Evolutionary conservation across 2,797 vertebrate genomes (phyloP).

Genomic region (Siniperca undulata): DNA sequence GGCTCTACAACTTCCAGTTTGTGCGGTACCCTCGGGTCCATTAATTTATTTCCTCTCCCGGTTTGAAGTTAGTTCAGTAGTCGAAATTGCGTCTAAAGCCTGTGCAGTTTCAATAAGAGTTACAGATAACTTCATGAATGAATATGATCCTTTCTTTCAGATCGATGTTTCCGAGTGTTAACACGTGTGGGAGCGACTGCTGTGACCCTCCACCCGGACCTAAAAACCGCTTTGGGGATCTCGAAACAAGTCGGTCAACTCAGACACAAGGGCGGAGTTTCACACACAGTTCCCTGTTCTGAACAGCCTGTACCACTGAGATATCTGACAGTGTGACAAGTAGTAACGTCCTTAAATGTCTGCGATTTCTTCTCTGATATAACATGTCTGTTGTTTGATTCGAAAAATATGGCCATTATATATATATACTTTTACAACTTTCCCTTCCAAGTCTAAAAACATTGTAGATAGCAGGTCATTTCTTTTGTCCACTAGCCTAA

Average conservation of each 20-base stretch:
- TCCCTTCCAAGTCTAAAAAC: slow-evolving; percentile 1
- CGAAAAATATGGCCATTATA: not conserved
- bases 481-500: not conserved
- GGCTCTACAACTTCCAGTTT: slow-evolving; percentile 9
- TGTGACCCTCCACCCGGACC: slow-evolving; percentile 61
- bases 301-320: not conserved
- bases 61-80: not conserved
- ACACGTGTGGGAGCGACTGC: slow-evolving; percentile 59
- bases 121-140: not conserved
- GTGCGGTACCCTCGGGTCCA: not conserved
- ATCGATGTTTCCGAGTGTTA: slow-evolving; percentile 1
- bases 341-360: not conserved
- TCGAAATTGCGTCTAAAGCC: not conserved
- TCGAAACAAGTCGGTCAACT: slow-evolving; percentile 23
- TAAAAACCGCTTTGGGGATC: slow-evolving; percentile 16
- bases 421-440: not conserved
- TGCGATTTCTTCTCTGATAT: not conserved
- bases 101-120: not conserved
- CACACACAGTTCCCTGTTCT: not conserved
- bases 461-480: not conserved
- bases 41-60: slow-evolving; percentile 42
- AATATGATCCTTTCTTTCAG: not conserved
- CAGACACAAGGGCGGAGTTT: slow-evolving; percentile 68
- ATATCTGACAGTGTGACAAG: not conserved
- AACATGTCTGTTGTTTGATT: too few species aligned